phyloP scores from a whole-genome alignment of 2,113 vertebrate genomes.

The Bombycilla garrulus region DNA sequence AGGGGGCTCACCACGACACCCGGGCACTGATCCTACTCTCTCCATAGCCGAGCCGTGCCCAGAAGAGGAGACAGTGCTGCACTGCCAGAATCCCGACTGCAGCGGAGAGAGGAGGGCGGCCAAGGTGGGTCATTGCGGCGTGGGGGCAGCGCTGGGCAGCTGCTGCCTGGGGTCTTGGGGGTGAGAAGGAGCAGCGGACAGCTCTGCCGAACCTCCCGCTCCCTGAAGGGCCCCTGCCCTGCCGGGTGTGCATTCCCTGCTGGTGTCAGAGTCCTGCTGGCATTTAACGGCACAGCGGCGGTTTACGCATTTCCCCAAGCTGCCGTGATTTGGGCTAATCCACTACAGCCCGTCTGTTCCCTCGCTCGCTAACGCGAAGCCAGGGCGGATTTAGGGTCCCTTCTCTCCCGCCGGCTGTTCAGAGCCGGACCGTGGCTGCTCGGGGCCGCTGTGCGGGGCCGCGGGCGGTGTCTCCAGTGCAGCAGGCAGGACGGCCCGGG shows the following conservation, averaged over 20 bases:
- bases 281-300: rapidly evolving
- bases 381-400: neutral
- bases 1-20: neutral
- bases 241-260: rapidly evolving
- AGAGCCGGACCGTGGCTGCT: neutral
- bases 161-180: neutral
- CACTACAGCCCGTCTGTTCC: neutral
- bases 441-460: neutral
- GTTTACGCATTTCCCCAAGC: neutral
- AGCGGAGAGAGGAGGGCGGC: conserved; percentile 76
- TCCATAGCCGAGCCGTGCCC: conserved; percentile 80
- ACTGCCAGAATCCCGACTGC: conserved; percentile 85
- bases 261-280: rapidly evolving
- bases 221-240: neutral
- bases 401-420: neutral
- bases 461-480: neutral
- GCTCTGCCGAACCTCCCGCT: neutral
- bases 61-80: conserved; percentile 79
- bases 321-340: neutral
- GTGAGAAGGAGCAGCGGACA: neutral
- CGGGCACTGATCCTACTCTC: neutral
- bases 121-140: conserved; percentile 78
- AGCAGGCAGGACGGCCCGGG: neutral
- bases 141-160: rapidly evolving
- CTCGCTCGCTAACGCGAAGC: neutral